These are phyloP conservation scores for Nemapogon koenigi DNA, from an alignment of 2,888 invertebrate genomes.

Conservation along the genomic window DNA sequence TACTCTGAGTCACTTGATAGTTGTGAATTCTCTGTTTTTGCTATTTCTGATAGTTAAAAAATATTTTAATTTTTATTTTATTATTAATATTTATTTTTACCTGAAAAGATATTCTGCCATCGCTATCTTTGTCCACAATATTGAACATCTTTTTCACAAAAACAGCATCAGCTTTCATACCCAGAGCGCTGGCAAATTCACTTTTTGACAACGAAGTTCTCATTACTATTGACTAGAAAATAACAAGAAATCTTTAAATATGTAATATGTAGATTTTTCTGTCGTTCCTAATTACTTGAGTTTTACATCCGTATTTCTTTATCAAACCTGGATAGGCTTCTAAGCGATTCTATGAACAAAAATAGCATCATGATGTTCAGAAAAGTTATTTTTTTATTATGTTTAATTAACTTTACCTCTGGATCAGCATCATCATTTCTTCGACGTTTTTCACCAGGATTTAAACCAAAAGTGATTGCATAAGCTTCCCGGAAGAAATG, in stretches of 20 bases:
- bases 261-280: too few relatives aligned
- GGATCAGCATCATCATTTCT: constrained; percentile 78
- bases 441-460: constrained; percentile 83
- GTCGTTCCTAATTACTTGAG: too few relatives aligned
- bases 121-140: constrained; percentile 93
- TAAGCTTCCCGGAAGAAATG: constrained; percentile 97
- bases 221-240: constrained; percentile 82
- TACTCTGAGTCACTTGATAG: too few relatives aligned
- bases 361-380: too few relatives aligned
- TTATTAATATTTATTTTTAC: constrained; percentile 31
- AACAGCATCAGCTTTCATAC: constrained; percentile 93
- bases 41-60: not conserved
- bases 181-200: constrained; percentile 94
- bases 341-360: too few relatives aligned
- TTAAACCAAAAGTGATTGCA: constrained; percentile 87
- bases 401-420: constrained; percentile 56
- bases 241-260: too few relatives aligned
- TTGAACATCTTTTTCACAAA: constrained; percentile 98
- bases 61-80: not conserved
- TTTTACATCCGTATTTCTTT: too few relatives aligned
- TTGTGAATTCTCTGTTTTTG: not conserved
- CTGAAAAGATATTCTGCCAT: constrained; percentile 93
- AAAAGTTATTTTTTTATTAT: too few relatives aligned
- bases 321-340: too few relatives aligned
- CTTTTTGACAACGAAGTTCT: constrained; percentile 88